These are phyloP conservation scores for Brachionus rubens DNA, from an alignment of 1,140 invertebrate species.

Conservation along the genomic window DNA sequence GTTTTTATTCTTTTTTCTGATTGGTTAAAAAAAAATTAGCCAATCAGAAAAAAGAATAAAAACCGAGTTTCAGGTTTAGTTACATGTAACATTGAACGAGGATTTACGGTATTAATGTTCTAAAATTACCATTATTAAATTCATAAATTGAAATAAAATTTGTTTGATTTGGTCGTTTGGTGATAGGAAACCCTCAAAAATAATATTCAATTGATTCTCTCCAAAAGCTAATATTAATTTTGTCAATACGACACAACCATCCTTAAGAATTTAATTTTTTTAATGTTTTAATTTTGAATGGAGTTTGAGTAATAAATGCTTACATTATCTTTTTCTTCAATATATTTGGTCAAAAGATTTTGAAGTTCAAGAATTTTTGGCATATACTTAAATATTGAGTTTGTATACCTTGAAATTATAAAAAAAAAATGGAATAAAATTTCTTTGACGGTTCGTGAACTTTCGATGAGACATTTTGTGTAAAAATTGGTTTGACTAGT, in stretches of 20 bases:
- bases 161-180: constrained; percentile 16
- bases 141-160: constrained; percentile 31
- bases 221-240: constrained; percentile 40
- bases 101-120: too few relatives aligned
- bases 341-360: constrained; percentile 28
- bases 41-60: background rate
- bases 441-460: too few relatives aligned
- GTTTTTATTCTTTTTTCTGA: too few relatives aligned
- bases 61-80: too few relatives aligned
- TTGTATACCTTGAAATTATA: background rate
- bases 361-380: constrained; percentile 28
- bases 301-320: too few relatives aligned
- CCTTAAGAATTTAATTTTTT: too few relatives aligned
- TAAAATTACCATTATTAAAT: constrained; percentile 34
- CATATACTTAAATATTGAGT: constrained; percentile 36
- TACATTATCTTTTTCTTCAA: constrained; percentile 40
- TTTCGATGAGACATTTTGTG: too few relatives aligned
- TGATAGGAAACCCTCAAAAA: constrained; percentile 32
- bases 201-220: constrained; percentile 23
- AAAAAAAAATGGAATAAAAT: background rate
- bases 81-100: too few relatives aligned
- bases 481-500: too few relatives aligned
- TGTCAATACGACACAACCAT: constrained; percentile 33
- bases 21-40: background rate
- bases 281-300: too few relatives aligned